Evolutionary conservation across 2,113 vertebrate species (phyloP).

Genomic region (Phalacrocorax pelagicus): DNA sequence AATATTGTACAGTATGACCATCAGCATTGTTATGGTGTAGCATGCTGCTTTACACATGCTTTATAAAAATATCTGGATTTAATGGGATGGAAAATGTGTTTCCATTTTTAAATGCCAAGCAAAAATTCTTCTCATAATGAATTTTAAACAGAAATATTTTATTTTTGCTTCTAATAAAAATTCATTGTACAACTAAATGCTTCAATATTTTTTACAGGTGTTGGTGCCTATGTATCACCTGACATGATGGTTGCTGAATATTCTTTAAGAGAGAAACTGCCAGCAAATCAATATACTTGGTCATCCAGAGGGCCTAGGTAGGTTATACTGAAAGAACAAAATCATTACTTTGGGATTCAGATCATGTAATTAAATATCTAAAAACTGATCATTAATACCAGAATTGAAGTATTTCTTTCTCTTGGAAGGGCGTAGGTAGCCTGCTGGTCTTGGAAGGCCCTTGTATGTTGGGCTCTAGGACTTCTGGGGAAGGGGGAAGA

Average conservation of each 20-base stretch:
- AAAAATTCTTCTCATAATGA: not conserved
- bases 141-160: not conserved
- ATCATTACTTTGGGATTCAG: not conserved
- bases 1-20: not conserved
- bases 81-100: not conserved
- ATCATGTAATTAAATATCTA: not conserved
- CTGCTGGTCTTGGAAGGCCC: not conserved
- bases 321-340: not conserved
- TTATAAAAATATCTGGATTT: not conserved
- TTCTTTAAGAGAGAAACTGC: slow-evolving; percentile 95
- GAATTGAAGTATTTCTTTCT: not conserved
- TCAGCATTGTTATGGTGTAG: not conserved
- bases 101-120: not conserved
- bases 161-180: not conserved
- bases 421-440: not conserved
- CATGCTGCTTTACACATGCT: not conserved
- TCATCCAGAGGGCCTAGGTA: slow-evolving; percentile 93
- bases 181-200: not conserved
- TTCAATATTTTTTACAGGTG: slow-evolving; percentile 76
- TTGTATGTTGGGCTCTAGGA: not conserved
- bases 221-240: slow-evolving; percentile 96
- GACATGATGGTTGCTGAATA: slow-evolving; percentile 99
- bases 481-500: not conserved
- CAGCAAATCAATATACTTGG: slow-evolving; percentile 98
- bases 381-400: not conserved